Conservation (phyloP, 1,140 invertebrate species). For the Drosophila neocordata region DNA sequence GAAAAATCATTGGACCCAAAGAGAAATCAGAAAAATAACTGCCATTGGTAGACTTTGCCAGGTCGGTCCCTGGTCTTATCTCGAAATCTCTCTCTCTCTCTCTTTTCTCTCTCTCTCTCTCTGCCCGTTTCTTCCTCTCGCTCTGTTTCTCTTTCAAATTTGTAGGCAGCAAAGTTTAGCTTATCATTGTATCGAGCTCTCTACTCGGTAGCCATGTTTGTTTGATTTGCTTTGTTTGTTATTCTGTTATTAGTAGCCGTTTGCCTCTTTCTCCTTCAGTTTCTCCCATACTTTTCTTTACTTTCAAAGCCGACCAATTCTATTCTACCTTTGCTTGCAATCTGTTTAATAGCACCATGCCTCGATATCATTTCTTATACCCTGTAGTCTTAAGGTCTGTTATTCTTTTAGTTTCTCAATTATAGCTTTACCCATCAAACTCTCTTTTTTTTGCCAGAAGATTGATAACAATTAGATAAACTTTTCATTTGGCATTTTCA, state of each 20-base stretch:
- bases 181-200: conserved; percentile 6
- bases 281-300: not conserved
- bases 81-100: conserved; percentile 16
- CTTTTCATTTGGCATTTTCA: not conserved
- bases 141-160: not conserved
- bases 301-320: conserved; percentile 1
- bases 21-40: conserved; percentile 68
- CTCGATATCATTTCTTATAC: not conserved
- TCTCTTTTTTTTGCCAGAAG: no score
- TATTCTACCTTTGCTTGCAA: not conserved
- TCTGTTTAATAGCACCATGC: conserved; percentile 13
- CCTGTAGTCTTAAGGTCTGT: not conserved
- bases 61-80: conserved; percentile 46
- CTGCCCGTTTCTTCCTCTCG: no score
- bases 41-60: conserved; percentile 46
- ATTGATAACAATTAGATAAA: no score
- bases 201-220: conserved; percentile 31
- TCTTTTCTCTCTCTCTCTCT: conserved; percentile 13
- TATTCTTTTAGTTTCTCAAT: no score
- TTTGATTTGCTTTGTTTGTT: conserved; percentile 54
- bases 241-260: conserved; percentile 11
- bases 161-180: not conserved
- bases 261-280: conserved; percentile 22
- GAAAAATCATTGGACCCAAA: conserved; percentile 50
- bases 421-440: no score